Percentiles rank a stretch among this genome's conserved stretches.
Evolutionary conservation across 2,797 vertebrate species (phyloP).

Genomic region (Trachurus trachurus): DNA sequence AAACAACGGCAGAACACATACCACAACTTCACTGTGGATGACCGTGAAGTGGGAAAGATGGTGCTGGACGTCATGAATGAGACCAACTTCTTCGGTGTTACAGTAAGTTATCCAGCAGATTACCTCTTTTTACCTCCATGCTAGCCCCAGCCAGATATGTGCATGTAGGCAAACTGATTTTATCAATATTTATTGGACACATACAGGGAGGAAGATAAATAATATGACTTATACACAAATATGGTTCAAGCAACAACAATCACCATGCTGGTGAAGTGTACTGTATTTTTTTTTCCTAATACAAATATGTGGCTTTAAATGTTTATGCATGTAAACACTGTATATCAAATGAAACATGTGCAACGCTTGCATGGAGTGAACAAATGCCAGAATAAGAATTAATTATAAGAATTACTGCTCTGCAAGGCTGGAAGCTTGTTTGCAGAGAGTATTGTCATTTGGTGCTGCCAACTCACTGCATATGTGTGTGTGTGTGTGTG

Average conservation of each 20-base stretch:
- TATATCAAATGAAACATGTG: not conserved
- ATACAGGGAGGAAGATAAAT: not conserved
- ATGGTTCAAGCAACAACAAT: not conserved
- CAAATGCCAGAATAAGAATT: constrained; percentile 45
- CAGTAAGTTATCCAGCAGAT: constrained; percentile 85
- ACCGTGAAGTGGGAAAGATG: constrained; percentile 95
- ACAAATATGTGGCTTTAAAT: not conserved
- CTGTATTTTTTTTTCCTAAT: not conserved
- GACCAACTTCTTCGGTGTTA: constrained; percentile 98
- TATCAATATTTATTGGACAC: constrained; percentile 1
- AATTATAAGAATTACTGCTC: constrained; percentile 47
- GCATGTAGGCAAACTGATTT: not conserved
- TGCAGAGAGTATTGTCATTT: constrained; percentile 36
- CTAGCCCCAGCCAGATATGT: not conserved
- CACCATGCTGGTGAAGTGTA: not conserved
- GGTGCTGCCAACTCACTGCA: too few species aligned
- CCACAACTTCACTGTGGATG: constrained; percentile 96
- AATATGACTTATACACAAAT: not conserved
- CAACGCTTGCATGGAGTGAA: not conserved
- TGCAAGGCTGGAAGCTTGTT: constrained; percentile 40
- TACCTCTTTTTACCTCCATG: not conserved
- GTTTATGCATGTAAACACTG: not conserved
- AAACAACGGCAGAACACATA: constrained; percentile 91
- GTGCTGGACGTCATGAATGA: constrained; percentile 99
- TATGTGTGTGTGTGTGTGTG: not conserved